Percentiles rank a stretch among this genome's conserved stretches.
Evolutionary conservation across 2,888 invertebrate genomes (phyloP).

Genomic region (Amphipoea oculea): DNA sequence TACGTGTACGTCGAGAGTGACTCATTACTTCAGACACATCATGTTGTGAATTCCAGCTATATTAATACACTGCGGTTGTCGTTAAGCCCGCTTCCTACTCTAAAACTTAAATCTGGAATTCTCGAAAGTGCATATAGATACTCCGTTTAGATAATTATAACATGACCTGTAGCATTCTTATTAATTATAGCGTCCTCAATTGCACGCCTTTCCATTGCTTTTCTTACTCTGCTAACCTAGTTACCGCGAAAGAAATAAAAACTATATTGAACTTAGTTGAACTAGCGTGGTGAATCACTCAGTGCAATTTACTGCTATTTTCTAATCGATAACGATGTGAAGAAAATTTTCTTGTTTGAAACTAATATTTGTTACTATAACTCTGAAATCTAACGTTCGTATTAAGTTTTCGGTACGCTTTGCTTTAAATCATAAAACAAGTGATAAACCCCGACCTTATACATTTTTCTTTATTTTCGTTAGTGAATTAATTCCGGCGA

Average conservation of each 20-base stretch:
- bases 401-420: not conserved
- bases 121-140: not conserved
- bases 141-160: conserved; percentile 12
- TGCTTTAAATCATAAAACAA: conserved; percentile 1
- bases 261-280: conserved; percentile 28
- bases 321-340: conserved; percentile 53
- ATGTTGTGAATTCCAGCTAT: not conserved
- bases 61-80: not conserved
- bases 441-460: conserved; percentile 2
- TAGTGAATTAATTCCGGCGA: conserved; percentile 26
- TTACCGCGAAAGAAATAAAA: conserved; percentile 44
- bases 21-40: not conserved
- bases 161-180: conserved; percentile 7
- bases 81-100: not conserved
- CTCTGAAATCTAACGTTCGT: not conserved
- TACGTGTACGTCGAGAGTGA: not conserved
- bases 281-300: conserved; percentile 34
- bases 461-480: conserved; percentile 16
- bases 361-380: conserved; percentile 8
- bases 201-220: conserved; percentile 32
- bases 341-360: conserved; percentile 36
- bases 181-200: conserved; percentile 22
- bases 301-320: conserved; percentile 49
- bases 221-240: conserved; percentile 46
- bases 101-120: not conserved